Conservation (phyloP, 2,797 vertebrate genomes). For the Sarcophilus harrisii region DNA sequence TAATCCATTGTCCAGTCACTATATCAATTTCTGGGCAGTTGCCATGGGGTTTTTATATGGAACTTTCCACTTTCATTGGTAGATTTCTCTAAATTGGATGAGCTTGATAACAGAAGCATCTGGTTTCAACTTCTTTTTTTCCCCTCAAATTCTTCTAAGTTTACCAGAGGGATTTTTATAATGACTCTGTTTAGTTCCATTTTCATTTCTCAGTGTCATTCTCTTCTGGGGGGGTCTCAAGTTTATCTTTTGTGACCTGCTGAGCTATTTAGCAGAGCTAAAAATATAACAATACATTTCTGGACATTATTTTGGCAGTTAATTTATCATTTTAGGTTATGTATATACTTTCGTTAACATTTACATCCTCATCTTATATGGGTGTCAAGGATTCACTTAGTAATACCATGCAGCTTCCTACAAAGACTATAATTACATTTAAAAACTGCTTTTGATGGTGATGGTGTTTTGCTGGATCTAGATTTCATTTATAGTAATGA, state of each 20-base stretch:
- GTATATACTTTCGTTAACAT: constrained; percentile 29
- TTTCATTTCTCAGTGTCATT: constrained; percentile 78
- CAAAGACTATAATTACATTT: background rate
- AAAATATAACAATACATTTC: constrained; percentile 65
- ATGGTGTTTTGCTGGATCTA: background rate
- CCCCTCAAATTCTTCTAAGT: constrained; percentile 31
- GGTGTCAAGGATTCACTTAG: background rate
- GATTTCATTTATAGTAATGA: constrained; percentile 26
- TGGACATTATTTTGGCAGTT: constrained; percentile 54
- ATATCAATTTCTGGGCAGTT: constrained; percentile 46
- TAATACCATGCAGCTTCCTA: background rate
- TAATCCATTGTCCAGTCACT: constrained; percentile 50
- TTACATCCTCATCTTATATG: constrained; percentile 45
- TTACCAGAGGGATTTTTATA: constrained; percentile 75
- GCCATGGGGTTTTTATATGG: constrained; percentile 34
- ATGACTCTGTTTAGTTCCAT: constrained; percentile 67
- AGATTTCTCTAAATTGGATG: constrained; percentile 50
- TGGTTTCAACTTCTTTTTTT: constrained; percentile 54
- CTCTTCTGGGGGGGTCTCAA: constrained; percentile 61
- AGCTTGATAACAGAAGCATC: constrained; percentile 57
- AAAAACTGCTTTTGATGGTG: background rate
- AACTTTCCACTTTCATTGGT: constrained; percentile 44
- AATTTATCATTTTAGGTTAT: constrained; percentile 46
- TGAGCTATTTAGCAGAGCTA: constrained; percentile 62
- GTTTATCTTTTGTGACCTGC: constrained; percentile 68